phyloP scores from a whole-genome alignment of 1,140 invertebrate species.

The Pemphigus obesinymphae region DNA sequence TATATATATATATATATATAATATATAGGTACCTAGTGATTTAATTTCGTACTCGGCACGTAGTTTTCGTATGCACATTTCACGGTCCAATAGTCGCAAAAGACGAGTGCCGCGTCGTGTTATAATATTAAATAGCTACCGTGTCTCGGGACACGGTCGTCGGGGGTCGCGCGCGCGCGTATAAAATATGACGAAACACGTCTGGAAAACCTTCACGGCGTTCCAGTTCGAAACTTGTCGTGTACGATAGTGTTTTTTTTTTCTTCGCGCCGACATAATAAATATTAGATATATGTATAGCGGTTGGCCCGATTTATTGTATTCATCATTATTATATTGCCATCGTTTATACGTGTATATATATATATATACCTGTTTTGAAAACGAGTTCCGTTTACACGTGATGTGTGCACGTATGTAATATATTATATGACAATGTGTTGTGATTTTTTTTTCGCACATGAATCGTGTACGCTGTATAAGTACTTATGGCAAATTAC shows the following conservation, averaged over 20 bases:
- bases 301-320: too few relatives aligned
- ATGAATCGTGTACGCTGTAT: too few relatives aligned
- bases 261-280: background rate
- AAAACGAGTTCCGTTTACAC: constrained; percentile 18
- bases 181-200: constrained; percentile 33
- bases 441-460: background rate
- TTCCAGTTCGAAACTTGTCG: constrained; percentile 16
- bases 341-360: background rate
- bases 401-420: background rate
- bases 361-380: background rate
- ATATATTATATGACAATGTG: background rate
- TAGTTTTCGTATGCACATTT: too few relatives aligned
- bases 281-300: background rate
- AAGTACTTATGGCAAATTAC: too few relatives aligned
- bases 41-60: too few relatives aligned
- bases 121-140: too few relatives aligned
- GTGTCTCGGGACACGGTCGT: too few relatives aligned
- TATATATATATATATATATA: too few relatives aligned
- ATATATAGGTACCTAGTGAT: too few relatives aligned
- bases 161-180: background rate
- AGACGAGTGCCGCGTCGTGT: too few relatives aligned
- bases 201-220: constrained; percentile 28
- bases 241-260: background rate
- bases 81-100: too few relatives aligned
- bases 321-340: too few relatives aligned